Conservation (phyloP, 2,888 invertebrate genomes). For the Buathra laborator region DNA sequence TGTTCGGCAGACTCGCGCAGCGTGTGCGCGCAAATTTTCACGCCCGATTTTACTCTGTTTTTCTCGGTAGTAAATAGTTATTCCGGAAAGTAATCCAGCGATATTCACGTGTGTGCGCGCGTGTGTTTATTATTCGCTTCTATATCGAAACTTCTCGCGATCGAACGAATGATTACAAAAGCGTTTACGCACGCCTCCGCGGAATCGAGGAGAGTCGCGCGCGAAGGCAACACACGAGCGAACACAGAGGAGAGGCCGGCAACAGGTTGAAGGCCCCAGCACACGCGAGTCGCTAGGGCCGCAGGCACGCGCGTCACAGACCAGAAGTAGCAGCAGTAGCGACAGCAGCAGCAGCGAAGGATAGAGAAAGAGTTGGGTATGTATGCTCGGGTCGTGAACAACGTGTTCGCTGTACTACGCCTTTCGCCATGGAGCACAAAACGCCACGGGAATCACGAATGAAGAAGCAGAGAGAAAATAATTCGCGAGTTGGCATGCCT, state of each 20-base stretch:
- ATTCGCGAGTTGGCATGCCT: slow-evolving; percentile 34
- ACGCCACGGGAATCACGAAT: background rate
- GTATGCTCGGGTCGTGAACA: slow-evolving; percentile 13
- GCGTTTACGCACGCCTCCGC: slow-evolving; percentile 12
- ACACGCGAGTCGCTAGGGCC: slow-evolving; percentile 37
- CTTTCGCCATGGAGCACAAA: background rate
- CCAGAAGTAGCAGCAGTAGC: background rate
- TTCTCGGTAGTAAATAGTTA: background rate
- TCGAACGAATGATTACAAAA: background rate
- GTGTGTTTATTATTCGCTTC: background rate
- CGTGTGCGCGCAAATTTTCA: background rate
- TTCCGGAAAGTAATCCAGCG: background rate
- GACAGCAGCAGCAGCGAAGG: slow-evolving; percentile 6
- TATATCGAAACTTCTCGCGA: slow-evolving; percentile 8
- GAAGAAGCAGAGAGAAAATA: slow-evolving; percentile 5
- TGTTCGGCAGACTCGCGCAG: background rate
- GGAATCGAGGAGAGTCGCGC: background rate
- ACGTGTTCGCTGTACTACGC: slow-evolving; percentile 34
- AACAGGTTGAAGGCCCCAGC: slow-evolving; percentile 60
- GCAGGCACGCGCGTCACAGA: slow-evolving; percentile 35
- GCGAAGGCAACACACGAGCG: slow-evolving; percentile 1
- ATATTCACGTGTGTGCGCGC: background rate
- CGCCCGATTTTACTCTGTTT: background rate
- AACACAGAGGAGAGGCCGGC: slow-evolving; percentile 21
- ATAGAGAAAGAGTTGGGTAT: slow-evolving; percentile 14